Evolutionary conservation across 1,140 invertebrate species (phyloP).

Genomic region (Cotesia vestalis): DNA sequence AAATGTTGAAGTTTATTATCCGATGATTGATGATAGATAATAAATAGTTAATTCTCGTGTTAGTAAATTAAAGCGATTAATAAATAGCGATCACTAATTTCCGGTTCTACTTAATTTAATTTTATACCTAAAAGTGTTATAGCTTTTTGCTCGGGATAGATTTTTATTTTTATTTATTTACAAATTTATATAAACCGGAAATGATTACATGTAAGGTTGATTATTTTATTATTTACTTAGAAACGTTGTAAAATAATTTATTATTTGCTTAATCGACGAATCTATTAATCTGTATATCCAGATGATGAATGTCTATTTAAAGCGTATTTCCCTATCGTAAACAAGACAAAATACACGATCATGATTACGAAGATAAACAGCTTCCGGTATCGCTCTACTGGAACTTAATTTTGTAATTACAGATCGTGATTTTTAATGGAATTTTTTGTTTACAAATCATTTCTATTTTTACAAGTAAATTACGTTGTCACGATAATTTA

Average conservation of each 20-base stretch:
- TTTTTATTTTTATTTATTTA: neutral
- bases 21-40: too few species aligned
- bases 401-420: constrained; percentile 19
- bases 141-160: neutral
- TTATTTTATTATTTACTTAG: neutral
- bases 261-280: neutral
- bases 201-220: neutral
- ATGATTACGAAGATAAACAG: constrained; percentile 16
- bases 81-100: constrained; percentile 6
- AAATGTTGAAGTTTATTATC: neutral
- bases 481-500: too few species aligned
- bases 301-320: too few species aligned
- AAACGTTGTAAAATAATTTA: neutral
- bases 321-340: neutral
- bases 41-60: too few species aligned
- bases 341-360: constrained; percentile 1
- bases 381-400: constrained; percentile 13
- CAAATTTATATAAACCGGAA: neutral
- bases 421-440: neutral
- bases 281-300: neutral
- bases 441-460: too few species aligned
- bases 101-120: neutral
- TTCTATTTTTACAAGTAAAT: too few species aligned
- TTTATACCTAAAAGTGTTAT: too few species aligned
- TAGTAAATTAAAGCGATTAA: neutral